Percentiles rank a stretch among this genome's conserved stretches.
phyloP scores from a whole-genome alignment of 92 coral and sea anemone genomes.

The Epizoanthus rinbou region DNA sequence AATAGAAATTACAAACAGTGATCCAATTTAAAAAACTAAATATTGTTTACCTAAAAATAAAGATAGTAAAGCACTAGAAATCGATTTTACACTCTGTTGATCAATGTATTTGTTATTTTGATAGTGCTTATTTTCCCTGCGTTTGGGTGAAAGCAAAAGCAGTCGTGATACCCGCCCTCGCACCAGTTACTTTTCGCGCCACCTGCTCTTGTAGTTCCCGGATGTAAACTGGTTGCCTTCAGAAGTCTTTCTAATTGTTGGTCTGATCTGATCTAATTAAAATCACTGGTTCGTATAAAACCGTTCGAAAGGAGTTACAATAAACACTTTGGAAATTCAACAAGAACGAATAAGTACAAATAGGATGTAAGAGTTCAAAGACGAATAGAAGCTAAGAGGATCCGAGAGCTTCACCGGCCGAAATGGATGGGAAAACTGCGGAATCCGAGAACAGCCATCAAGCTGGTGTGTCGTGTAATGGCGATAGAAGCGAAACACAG shows the following conservation, averaged over 20 bases:
- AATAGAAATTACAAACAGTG: too few species aligned
- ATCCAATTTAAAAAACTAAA: not conserved
- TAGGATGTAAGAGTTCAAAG: not conserved
- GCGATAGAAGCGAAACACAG: slow-evolving; percentile 8
- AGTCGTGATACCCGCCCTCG: not conserved
- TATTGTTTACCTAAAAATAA: too few species aligned
- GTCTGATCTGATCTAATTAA: not conserved
- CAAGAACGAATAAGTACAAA: not conserved
- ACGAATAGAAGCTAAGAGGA: not conserved
- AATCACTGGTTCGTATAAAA: not conserved
- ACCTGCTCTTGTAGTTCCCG: slow-evolving; percentile 31
- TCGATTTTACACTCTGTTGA: not conserved
- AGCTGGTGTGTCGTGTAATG: slow-evolving; percentile 9
- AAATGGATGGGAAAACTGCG: slow-evolving; percentile 14
- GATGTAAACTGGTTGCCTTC: slow-evolving; percentile 23
- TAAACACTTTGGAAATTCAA: not conserved
- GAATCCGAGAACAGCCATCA: not conserved
- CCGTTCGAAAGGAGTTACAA: not conserved
- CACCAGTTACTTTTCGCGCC: slow-evolving; percentile 19
- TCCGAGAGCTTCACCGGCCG: not conserved
- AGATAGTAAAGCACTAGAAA: too few species aligned
- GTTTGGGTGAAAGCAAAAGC: not conserved
- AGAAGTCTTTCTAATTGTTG: slow-evolving; percentile 17
- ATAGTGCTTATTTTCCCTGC: not conserved
- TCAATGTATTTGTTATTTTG: not conserved